These are phyloP conservation scores for Misgurnus mizolepis DNA, from an alignment of 2,113 vertebrate genomes.

Conservation along the genomic window DNA sequence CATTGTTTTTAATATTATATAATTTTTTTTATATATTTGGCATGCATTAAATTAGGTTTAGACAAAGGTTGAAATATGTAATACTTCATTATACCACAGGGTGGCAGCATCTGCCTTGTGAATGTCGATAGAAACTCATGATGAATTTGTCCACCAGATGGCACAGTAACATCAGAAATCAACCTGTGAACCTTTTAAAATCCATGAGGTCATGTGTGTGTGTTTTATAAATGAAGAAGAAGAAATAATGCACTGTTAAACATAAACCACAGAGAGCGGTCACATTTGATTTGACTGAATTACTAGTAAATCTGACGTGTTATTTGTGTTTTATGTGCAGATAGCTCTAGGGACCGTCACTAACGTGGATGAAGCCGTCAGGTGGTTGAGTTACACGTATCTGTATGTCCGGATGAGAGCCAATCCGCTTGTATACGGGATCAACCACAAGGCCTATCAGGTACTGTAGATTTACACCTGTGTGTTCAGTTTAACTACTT, in stretches of 20 bases:
- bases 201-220: not conserved
- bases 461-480: conserved; percentile 62
- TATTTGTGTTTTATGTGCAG: conserved; percentile 63
- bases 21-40: no score
- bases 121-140: not conserved
- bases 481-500: not conserved
- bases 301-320: no score
- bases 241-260: no score
- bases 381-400: conserved; percentile 98
- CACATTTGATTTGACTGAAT: no score
- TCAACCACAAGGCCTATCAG: conserved; percentile 95
- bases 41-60: no score
- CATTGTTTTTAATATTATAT: no score
- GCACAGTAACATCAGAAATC: conserved; percentile 44
- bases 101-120: conserved; percentile 67
- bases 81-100: conserved; percentile 61
- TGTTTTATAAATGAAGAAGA: no score
- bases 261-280: no score
- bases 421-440: conserved; percentile 95
- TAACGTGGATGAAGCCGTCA: conserved; percentile 97
- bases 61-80: not conserved
- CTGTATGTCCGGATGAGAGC: conserved; percentile 98
- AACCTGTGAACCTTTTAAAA: not conserved
- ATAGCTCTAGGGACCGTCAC: conserved; percentile 94
- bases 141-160: conserved; percentile 57